A percentile compares a stretch with the other conserved stretches of the same genome.
These are phyloP conservation scores for Narcine bancroftii DNA, from an alignment of 2,113 vertebrate genomes.

Conservation along the genomic window DNA sequence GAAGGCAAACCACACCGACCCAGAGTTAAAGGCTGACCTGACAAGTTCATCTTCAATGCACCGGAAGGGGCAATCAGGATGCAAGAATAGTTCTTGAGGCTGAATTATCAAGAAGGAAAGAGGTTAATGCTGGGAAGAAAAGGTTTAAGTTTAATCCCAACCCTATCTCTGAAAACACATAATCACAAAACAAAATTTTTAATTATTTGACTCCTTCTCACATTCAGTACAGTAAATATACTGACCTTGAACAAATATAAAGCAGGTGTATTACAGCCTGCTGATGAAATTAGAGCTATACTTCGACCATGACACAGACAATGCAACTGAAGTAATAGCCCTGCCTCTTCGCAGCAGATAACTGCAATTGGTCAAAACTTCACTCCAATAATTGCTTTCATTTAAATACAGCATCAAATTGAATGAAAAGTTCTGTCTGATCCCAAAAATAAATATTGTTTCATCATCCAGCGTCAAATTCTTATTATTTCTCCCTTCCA, in stretches of 20 bases:
- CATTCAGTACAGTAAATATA: background rate
- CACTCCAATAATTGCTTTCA: background rate
- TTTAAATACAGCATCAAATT: background rate
- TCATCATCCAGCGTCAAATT: background rate
- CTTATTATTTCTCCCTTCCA: background rate
- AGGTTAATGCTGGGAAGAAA: background rate
- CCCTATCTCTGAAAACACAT: background rate
- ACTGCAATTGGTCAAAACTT: background rate
- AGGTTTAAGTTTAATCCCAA: no score
- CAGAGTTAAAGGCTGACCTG: background rate
- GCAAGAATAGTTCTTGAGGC: background rate
- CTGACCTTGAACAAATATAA: constrained; percentile 9
- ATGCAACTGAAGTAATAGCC: constrained; percentile 4
- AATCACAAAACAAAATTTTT: background rate
- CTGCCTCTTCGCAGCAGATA: background rate
- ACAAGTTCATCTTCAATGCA: background rate
- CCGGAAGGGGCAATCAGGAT: background rate
- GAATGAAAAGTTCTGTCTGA: background rate
- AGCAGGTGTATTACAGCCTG: constrained; percentile 35
- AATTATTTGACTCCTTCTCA: background rate
- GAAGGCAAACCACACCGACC: background rate
- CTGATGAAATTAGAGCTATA: background rate
- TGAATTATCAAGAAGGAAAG: background rate
- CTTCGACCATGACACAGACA: background rate
- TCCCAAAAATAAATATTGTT: background rate